phyloP scores from a whole-genome alignment of 2,113 vertebrate species.

The Carassius carassius region DNA sequence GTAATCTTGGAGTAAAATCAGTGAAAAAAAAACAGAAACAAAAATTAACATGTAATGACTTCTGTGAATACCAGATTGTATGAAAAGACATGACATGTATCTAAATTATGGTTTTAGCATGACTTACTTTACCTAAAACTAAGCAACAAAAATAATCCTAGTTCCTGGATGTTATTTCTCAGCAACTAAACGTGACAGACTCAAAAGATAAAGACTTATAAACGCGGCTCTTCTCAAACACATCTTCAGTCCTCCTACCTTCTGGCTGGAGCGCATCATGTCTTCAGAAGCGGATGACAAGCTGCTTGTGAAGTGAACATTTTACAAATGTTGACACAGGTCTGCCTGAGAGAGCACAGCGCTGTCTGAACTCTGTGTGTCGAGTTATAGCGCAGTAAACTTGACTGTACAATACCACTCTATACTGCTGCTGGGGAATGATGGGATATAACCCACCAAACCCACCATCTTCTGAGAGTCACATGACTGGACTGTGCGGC shows the following conservation, averaged over 20 bases:
- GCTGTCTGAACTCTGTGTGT: not conserved
- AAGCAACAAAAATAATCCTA: not conserved
- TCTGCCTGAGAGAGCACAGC: not conserved
- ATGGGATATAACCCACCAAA: conserved; percentile 67
- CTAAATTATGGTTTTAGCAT: not conserved
- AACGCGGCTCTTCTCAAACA: not conserved
- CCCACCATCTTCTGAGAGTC: conserved; percentile 64
- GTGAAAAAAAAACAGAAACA: too few relatives aligned
- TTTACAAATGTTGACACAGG: not conserved
- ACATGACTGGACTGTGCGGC: conserved; percentile 71
- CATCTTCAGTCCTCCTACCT: not conserved
- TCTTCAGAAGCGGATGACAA: conserved; percentile 23
- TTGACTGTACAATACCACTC: conserved; percentile 31
- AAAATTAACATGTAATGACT: too few relatives aligned
- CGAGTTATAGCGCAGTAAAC: not conserved
- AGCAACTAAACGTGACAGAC: not conserved
- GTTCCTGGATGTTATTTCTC: not conserved
- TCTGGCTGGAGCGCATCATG: not conserved
- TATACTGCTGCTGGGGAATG: conserved; percentile 43
- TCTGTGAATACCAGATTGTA: too few relatives aligned
- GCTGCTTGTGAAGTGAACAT: conserved; percentile 30
- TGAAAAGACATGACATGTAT: too few relatives aligned
- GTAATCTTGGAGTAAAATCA: too few relatives aligned
- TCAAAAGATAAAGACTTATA: not conserved
- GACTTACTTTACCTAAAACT: not conserved